Percentiles rank a stretch among this genome's conserved stretches.
These are phyloP conservation scores for Amphibalanus amphitrite DNA, from an alignment of 1,140 invertebrate species.

Conservation along the genomic window DNA sequence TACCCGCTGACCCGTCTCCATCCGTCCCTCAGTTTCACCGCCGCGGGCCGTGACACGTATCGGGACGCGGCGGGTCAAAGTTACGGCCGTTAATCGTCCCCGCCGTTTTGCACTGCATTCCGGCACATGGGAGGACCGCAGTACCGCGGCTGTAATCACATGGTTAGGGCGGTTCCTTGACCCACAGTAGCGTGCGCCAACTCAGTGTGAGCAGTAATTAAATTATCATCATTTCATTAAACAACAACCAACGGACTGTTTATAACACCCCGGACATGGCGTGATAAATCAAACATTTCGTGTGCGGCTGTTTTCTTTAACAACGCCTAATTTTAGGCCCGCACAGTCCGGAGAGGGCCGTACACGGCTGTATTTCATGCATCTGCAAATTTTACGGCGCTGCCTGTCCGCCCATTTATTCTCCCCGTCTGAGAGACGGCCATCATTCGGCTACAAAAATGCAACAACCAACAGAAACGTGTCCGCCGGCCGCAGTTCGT, in stretches of 20 bases:
- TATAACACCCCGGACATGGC: not conserved
- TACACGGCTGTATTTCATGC: not conserved
- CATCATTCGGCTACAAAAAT: not conserved
- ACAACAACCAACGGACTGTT: not conserved
- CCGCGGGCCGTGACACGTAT: no score
- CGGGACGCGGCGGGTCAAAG: no score
- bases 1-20: no score
- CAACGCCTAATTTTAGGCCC: not conserved
- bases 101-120: not conserved
- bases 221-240: slow-evolving; percentile 1
- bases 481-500: not conserved
- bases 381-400: not conserved
- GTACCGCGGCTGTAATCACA: not conserved
- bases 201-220: not conserved
- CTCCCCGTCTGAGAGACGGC: not conserved
- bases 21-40: no score
- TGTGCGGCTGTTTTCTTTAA: not conserved
- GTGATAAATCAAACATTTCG: not conserved
- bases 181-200: not conserved
- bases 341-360: no score
- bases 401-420: not conserved
- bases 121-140: not conserved
- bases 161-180: not conserved
- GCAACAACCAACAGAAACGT: not conserved
- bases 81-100: not conserved